phyloP scores from a whole-genome alignment of 2,888 invertebrate species.

The Lymantria dispar region DNA sequence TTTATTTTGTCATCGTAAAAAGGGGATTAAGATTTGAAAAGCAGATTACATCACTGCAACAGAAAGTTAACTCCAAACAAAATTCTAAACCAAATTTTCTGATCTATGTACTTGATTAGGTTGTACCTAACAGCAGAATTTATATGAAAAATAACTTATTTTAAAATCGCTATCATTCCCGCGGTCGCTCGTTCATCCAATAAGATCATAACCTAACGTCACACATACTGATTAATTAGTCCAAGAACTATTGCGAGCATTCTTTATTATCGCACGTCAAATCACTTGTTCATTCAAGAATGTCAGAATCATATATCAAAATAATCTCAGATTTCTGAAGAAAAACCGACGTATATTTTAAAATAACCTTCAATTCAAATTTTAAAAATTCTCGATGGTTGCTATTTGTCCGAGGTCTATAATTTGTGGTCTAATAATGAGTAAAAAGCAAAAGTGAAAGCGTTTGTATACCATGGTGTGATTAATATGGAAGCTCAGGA shows the following conservation, averaged over 20 bases:
- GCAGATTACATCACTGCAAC: too few relatives aligned
- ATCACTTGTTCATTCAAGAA: conserved; percentile 29
- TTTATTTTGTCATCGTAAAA: too few relatives aligned
- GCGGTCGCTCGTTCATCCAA: conserved; percentile 4
- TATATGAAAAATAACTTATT: not conserved
- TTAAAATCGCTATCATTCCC: conserved; percentile 1
- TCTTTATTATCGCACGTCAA: conserved; percentile 23
- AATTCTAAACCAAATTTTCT: too few relatives aligned
- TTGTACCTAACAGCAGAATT: too few relatives aligned
- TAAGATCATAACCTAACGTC: conserved; percentile 32
- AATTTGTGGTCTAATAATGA: conserved; percentile 1
- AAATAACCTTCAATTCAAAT: conserved; percentile 15
- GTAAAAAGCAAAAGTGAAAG: too few relatives aligned
- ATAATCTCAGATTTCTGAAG: conserved; percentile 27
- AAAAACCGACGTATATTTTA: conserved; percentile 16
- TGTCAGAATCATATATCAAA: conserved; percentile 25
- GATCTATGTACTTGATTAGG: too few relatives aligned
- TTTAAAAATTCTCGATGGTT: not conserved
- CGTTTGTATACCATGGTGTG: too few relatives aligned
- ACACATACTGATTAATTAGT: conserved; percentile 55
- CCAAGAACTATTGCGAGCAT: conserved; percentile 40
- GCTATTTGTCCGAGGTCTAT: conserved; percentile 10
- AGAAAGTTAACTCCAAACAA: too few relatives aligned
- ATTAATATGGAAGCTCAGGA: too few relatives aligned
- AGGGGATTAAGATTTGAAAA: too few relatives aligned